These are phyloP conservation scores for Halocynthia aurantium DNA, from an alignment of 23 tunicate species.

Conservation along the genomic window DNA sequence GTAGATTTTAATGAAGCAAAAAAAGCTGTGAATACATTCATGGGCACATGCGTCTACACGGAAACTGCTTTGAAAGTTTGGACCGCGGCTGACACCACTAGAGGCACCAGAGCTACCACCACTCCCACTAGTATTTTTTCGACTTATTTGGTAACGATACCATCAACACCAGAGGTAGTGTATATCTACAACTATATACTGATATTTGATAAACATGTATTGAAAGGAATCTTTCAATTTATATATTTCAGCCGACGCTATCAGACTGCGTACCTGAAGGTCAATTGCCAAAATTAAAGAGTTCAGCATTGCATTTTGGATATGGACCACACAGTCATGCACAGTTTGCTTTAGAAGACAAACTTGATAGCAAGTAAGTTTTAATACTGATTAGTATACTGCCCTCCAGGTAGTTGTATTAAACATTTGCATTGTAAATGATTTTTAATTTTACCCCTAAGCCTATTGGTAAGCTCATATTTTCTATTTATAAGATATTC, in stretches of 20 bases:
- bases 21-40: conserved; percentile 33
- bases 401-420: background rate
- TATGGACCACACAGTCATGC: conserved; percentile 44
- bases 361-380: conserved; percentile 39
- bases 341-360: conserved; percentile 30
- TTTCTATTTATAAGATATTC: no score
- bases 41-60: conserved; percentile 67
- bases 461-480: no score
- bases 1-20: conserved; percentile 44
- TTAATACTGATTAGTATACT: background rate
- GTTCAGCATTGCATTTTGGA: conserved; percentile 48
- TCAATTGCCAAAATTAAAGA: conserved; percentile 1
- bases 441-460: no score
- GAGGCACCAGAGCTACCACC: conserved; percentile 9
- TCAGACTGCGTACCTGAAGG: conserved; percentile 34
- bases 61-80: conserved; percentile 3
- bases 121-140: conserved; percentile 12
- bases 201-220: background rate
- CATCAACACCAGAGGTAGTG: conserved; percentile 5
- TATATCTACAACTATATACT: background rate
- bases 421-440: background rate
- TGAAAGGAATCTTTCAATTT: background rate
- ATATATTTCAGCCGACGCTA: conserved; percentile 7
- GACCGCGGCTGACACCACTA: conserved; percentile 12
- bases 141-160: background rate